Percentiles rank a stretch among this genome's conserved stretches.
These are phyloP conservation scores for Cavia aperea DNA, from an alignment of 2,113 vertebrate species.

Conservation along the genomic window DNA sequence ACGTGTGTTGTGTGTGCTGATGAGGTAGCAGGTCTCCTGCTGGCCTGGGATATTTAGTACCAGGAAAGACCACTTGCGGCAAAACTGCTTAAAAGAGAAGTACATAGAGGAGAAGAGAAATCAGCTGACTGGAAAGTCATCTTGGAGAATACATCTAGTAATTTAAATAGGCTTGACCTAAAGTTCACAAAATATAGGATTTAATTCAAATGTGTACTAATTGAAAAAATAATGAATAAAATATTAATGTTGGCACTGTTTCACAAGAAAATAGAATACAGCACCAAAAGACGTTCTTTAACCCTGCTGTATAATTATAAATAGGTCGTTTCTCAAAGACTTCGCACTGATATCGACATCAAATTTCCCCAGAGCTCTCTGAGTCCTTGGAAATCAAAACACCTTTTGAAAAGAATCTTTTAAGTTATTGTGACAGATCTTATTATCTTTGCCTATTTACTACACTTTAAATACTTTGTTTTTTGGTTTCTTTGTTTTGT, in stretches of 20 bases:
- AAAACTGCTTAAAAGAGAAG: background rate
- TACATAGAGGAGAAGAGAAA: background rate
- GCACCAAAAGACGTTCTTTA: constrained; percentile 6
- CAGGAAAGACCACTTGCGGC: background rate
- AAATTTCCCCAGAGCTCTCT: background rate
- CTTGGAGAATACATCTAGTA: background rate
- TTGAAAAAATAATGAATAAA: background rate
- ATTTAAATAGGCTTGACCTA: background rate
- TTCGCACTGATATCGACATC: background rate
- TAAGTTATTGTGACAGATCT: background rate
- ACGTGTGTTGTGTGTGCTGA: background rate
- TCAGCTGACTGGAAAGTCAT: background rate
- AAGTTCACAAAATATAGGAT: constrained; percentile 23
- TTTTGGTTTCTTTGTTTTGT: too few relatives aligned
- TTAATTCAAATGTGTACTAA: background rate
- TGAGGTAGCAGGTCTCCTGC: background rate
- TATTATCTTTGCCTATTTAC: background rate
- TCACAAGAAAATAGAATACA: background rate
- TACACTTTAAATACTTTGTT: background rate
- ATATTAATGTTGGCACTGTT: background rate
- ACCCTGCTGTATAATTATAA: background rate
- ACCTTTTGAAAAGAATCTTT: background rate
- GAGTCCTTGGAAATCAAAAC: constrained; percentile 27
- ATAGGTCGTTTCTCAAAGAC: constrained; percentile 12
- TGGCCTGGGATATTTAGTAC: background rate